Conservation (phyloP, 2,888 invertebrate genomes). For the Villa cingulata region DNA sequence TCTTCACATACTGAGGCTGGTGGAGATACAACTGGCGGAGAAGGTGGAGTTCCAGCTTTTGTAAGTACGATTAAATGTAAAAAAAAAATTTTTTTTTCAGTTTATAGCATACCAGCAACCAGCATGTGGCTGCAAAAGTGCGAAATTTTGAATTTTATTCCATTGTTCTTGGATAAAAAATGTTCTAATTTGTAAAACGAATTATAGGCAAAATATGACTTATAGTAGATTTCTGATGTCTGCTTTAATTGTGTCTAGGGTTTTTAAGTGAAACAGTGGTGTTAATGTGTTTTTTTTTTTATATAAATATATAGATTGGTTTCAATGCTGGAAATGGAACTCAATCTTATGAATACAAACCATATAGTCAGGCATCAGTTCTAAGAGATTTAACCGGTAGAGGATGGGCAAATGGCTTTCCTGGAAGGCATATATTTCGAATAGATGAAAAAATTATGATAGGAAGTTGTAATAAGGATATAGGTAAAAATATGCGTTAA, state of each 20-base stretch:
- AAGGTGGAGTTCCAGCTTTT: conserved; percentile 75
- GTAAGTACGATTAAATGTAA: conserved; percentile 43
- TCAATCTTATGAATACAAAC: conserved; percentile 72
- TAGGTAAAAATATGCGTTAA: conserved; percentile 50
- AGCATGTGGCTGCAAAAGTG: too few species aligned
- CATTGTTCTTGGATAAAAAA: too few species aligned
- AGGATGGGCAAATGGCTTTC: conserved; percentile 76
- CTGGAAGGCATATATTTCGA: conserved; percentile 86
- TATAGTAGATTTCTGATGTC: too few species aligned
- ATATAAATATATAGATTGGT: conserved; percentile 53
- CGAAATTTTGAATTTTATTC: too few species aligned
- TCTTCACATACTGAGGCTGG: conserved; percentile 83
- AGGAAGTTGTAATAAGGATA: conserved; percentile 86
- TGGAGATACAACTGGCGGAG: conserved; percentile 73
- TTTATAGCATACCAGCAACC: too few species aligned
- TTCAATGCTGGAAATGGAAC: conserved; percentile 96
- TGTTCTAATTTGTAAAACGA: too few species aligned
- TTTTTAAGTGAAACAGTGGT: too few species aligned
- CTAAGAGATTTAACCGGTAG: conserved; percentile 69
- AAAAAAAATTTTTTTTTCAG: not conserved
- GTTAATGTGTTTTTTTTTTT: not conserved
- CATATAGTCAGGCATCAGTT: conserved; percentile 78
- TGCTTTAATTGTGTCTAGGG: too few species aligned
- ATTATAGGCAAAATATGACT: too few species aligned
- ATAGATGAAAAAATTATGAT: conserved; percentile 88